Evolutionary conservation across 2,113 vertebrate species (phyloP), one percentile per base, ranked within the genome.

Genomic region (Gavialis gangeticus): DNA sequence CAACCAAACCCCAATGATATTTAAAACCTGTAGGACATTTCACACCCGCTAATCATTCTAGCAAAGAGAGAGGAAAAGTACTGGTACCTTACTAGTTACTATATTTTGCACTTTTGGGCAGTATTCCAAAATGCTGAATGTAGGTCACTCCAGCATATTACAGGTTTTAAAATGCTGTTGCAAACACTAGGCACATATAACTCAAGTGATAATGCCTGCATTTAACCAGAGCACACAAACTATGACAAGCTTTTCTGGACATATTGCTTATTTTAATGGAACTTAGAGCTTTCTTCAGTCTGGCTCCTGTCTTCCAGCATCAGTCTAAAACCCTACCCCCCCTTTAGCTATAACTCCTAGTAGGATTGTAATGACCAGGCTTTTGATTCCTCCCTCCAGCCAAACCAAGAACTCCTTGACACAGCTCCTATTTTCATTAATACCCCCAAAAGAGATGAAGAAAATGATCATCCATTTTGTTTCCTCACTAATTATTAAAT

Each of bases 91-190:
- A 9, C 66, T 19, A 18, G 21, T 3, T 1, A 15, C 4, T 46
- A 9, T 46, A 46, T 46, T 46, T 46, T 46, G 46, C 13, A 2
- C 9, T 6, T 37, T 8, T 30, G n/a, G 22, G 57, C 16, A 7
- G 2, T 4, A 5, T 5, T 54, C 3, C 25, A 16, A 10, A 84
- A 62, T 0, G 0, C 85, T 4, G 22, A 5, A 21, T 28, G 46
- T 12, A 64, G 27, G 76, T 17, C 6, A 64, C 58, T 7, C 21
- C 25, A 18, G 30, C 16, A 1, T 3, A 34, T 56, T 75, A 28
- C 19, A 37, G 69, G 78, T 62, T 69, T 60, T 63, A 37, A 67
- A 87, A 59, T 6, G 56, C 46, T 0, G 14, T 66, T 84, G 62
- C n/a, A 1, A 13, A 11, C 58, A 62, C 28, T 18, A 2, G 1